These are phyloP conservation scores for Phaedon cochleariae DNA, from an alignment of 2,888 invertebrate genomes.

Conservation along the genomic window DNA sequence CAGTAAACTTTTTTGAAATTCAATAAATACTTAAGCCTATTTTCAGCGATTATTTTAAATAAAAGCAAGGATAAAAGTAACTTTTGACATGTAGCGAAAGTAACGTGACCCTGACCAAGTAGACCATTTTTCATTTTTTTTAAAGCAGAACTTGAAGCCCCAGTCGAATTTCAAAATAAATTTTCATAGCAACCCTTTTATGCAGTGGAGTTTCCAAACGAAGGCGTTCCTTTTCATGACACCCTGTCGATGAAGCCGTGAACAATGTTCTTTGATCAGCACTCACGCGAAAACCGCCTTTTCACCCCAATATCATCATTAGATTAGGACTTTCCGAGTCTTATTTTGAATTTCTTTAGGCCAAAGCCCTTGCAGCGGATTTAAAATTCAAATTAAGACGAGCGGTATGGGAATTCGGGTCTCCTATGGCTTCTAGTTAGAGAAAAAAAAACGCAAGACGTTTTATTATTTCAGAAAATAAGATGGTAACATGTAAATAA, in stretches of 20 bases:
- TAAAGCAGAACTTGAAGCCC: no score
- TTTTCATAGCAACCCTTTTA: no score
- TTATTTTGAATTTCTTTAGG: slow-evolving; percentile 11
- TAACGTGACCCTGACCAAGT: no score
- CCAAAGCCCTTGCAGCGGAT: slow-evolving; percentile 16
- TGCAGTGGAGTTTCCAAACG: no score
- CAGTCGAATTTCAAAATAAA: no score
- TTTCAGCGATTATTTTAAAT: no score
- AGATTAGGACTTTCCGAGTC: slow-evolving; percentile 1
- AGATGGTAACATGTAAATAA: slow-evolving; percentile 56
- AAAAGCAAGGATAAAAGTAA: no score
- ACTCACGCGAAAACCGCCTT: not conserved
- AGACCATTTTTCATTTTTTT: no score
- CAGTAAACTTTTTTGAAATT: no score
- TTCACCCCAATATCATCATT: slow-evolving; percentile 16
- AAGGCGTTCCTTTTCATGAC: no score
- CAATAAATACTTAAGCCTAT: no score
- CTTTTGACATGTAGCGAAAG: no score
- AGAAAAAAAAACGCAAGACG: slow-evolving; percentile 50
- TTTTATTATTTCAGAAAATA: slow-evolving; percentile 57
- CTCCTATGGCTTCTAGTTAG: slow-evolving; percentile 44
- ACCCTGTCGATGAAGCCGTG: not conserved
- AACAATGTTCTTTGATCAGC: not conserved
- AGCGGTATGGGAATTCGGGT: slow-evolving; percentile 10
- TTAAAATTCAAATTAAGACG: slow-evolving; percentile 25